Percentiles rank a stretch among this genome's conserved stretches.
Conservation (phyloP, 2,797 vertebrate genomes). For the Pyrocephalus nanus region DNA sequence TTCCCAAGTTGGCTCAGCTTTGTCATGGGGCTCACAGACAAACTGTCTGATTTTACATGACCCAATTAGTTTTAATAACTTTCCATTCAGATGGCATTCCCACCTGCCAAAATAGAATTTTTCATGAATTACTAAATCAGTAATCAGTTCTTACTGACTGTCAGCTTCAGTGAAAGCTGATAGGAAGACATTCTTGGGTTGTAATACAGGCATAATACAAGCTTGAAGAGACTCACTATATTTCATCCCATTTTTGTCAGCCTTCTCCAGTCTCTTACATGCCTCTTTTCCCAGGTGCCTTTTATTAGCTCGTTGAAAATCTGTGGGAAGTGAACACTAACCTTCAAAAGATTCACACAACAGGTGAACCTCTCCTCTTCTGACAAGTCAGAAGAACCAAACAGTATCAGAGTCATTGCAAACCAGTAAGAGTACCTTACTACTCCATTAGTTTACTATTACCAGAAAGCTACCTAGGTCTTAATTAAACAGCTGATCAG, state of each 20-base stretch:
- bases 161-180: neutral
- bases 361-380: neutral
- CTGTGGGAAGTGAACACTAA: neutral
- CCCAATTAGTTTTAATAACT: conserved; percentile 20
- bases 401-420: neutral
- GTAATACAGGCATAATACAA: neutral
- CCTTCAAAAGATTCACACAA: neutral
- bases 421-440: neutral
- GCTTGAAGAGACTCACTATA: neutral
- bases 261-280: neutral
- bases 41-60: neutral
- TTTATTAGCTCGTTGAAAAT: neutral
- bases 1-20: neutral
- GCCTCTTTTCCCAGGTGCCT: neutral
- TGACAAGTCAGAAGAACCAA: neutral
- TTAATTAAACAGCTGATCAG: neutral
- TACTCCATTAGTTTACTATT: neutral
- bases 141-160: conserved; percentile 2
- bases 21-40: neutral
- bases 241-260: neutral
- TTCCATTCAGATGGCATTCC: neutral
- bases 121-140: conserved; percentile 40
- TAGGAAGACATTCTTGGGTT: neutral
- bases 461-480: neutral
- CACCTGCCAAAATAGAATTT: conserved; percentile 36